Base-by-base conservation (phyloP, 2,888 invertebrate species). In the Stenurella melanura region DNA sequence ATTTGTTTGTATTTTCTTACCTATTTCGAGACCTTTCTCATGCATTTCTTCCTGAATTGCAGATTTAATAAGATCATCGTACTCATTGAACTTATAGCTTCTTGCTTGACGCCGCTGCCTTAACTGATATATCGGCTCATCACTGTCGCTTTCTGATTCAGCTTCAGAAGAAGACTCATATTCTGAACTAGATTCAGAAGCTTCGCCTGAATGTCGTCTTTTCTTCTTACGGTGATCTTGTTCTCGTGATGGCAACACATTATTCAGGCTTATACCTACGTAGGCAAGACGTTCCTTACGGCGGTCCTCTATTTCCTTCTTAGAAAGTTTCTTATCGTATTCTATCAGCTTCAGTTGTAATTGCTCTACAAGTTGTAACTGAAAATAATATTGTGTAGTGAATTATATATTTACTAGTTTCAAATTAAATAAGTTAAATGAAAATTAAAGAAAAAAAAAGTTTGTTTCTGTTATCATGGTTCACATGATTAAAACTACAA, bases 61-160 rank as follows among this genome's bases (percentile, higher is more conserved):
- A 57, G 96, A 96, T 87, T 97, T 96, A 83, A 99, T 98, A 88
- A 98, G 93, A 38, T 98, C 96, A 88, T 99, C 99, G 90, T 96
- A 99, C 89, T 98, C 98, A 87, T 96, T 96, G 83, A 97, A 95
- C 80, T 95, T 93, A 86, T 96, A 95, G 88, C 95, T 96, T 81
- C 95, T 95, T 61, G 96, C 93, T 86, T 95, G 94, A 0, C 94
- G 91, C 18, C 97, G 92, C 84, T 96, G 95, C 18, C 98, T 92
- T 83, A 97, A 90, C 76, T 97, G 94, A 90, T 97, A 97, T 83
- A 96, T 95, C 12, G 95, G 96, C 83, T 94, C 94, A 74, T 94
- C 93, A 70, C 91, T 92, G 26, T 93, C 93, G 54, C 85, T 86
- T 26, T 79, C 81, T 10, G 81, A 80, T 38, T 79, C 82, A 38